Conservation (phyloP, 1,140 invertebrate genomes). For the Bacillus rossius region DNA sequence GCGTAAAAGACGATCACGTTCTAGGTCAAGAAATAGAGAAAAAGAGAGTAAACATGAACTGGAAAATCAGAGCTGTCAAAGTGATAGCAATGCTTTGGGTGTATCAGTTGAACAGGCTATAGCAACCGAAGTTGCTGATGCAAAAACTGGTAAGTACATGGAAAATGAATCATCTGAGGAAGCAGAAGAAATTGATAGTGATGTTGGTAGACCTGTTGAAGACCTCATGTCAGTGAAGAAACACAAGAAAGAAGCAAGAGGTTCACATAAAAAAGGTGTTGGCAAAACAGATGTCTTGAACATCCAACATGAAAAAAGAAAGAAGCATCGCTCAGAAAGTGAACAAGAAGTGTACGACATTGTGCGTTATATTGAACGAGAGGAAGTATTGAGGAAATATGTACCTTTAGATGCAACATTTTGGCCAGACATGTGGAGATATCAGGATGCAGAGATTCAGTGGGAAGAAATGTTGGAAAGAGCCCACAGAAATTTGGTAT, state of each 20-base stretch:
- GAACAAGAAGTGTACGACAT: constrained; percentile 21
- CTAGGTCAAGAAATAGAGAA: constrained; percentile 35
- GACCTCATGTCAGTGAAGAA: background rate
- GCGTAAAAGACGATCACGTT: constrained; percentile 41
- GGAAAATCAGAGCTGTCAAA: no score
- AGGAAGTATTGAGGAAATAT: constrained; percentile 1
- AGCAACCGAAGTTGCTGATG: no score
- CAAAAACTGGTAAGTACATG: background rate
- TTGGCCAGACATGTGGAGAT: constrained; percentile 29
- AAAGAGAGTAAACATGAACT: background rate
- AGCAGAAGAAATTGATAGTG: constrained; percentile 1
- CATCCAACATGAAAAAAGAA: background rate
- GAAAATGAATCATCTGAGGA: background rate
- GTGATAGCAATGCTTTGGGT: no score
- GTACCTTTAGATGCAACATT: constrained; percentile 19
- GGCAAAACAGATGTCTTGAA: no score
- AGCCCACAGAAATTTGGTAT: constrained; percentile 14
- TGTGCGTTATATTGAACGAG: constrained; percentile 5
- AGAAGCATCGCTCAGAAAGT: constrained; percentile 16
- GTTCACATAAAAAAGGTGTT: no score
- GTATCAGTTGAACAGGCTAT: no score
- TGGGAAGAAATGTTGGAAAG: constrained; percentile 22
- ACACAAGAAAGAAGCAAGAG: no score
- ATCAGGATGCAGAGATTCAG: constrained; percentile 30
- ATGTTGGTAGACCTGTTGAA: background rate